These are phyloP conservation scores for Limanda limanda DNA, from an alignment of 2,113 vertebrate species.

Conservation along the genomic window DNA sequence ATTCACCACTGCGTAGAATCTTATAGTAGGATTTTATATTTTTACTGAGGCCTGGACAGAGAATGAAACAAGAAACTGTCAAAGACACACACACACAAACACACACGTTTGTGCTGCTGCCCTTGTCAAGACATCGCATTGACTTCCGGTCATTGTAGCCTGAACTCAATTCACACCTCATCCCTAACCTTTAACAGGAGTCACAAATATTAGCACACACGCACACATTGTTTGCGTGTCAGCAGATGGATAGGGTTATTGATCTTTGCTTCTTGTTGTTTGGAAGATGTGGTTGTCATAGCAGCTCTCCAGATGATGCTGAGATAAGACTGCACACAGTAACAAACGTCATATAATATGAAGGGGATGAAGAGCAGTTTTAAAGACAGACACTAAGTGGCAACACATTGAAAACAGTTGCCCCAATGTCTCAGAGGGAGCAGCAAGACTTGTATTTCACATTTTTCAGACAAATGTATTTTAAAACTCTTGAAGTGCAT, in stretches of 20 bases:
- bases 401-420: slow-evolving; percentile 20
- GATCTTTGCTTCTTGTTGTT: slow-evolving; percentile 64
- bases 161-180: too few relatives aligned
- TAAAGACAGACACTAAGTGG: too few relatives aligned
- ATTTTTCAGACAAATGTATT: too few relatives aligned
- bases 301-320: slow-evolving; percentile 41
- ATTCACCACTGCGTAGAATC: slow-evolving; percentile 27
- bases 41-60: slow-evolving; percentile 10
- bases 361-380: slow-evolving; percentile 3
- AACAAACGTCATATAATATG: slow-evolving; percentile 46
- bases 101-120: slow-evolving; percentile 1
- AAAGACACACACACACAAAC: slow-evolving; percentile 23
- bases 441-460: not conserved
- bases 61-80: slow-evolving; percentile 10
- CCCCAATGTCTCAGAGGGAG: not conserved
- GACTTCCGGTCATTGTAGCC: not conserved
- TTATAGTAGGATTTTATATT: slow-evolving; percentile 15
- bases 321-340: slow-evolving; percentile 32
- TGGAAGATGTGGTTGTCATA: slow-evolving; percentile 54
- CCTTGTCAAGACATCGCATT: not conserved
- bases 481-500: too few relatives aligned
- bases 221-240: slow-evolving; percentile 19
- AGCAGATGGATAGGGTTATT: slow-evolving; percentile 48
- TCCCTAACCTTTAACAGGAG: too few relatives aligned
- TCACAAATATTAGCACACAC: not conserved